Evolutionary conservation across 2,888 invertebrate species (phyloP), one percentile per base, ranked within the genome.

Genomic region (Laothoe populi): DNA sequence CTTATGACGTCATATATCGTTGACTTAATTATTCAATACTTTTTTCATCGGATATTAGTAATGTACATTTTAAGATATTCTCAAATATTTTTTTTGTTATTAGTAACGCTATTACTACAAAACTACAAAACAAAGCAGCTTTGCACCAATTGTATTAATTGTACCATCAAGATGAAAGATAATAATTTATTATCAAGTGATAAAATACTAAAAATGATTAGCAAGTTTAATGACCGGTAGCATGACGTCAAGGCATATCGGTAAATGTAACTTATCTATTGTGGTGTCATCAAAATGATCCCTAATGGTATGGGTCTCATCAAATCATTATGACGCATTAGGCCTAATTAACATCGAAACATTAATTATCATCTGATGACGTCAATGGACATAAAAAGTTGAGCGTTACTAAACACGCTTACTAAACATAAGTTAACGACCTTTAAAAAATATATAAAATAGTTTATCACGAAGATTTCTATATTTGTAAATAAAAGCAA

Each of bases 321-420:
- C 60, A 46, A 40, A 60, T 60, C 11, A 60, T 21, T 31, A 53
- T 61, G 60, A 53, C 60, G 60, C 53, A 61, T 53, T 42, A 44
- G 24, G 35, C 19, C 45, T n/a, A 11, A 62, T 46, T 58, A 38
- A 46, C 45, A 58, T 59, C 59, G 26, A 38, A 49, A 26, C 16
- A 4, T 53, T 63, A 60, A 65, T 68, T 66, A 70, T 65, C 60
- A 49, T 57, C 16, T 49, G 23, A 44, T 71, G 71, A 71, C 71
- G 71, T 70, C 71, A 71, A 65, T 65, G n/a, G 58, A 49, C 49
- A 42, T 42, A 60, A 64, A 66, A 61, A 61, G 19, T 61, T 31
- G 53, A 61, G 26, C 8, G 21, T 46, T 21, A 60, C 53, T 0
- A 42, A 53, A 61, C 16, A 24, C 5, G 40, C 13, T 60, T 49